phyloP scores from a whole-genome alignment of 2,797 vertebrate species.

The Malacoraja senta region DNA sequence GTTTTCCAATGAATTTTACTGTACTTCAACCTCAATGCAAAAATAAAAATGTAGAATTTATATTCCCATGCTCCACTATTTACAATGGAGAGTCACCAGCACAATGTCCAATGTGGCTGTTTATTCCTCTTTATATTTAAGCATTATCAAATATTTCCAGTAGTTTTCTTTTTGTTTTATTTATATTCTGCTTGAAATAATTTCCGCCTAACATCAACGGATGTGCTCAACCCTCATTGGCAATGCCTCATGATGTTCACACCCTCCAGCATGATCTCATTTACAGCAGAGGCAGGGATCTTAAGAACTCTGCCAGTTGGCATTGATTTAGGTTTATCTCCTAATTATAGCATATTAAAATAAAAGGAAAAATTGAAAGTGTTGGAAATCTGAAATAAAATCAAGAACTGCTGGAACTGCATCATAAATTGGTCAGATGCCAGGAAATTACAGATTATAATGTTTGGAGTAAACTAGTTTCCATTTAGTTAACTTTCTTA shows the following conservation, averaged over 20 bases:
- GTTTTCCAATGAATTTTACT: no score
- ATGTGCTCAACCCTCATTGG: neutral
- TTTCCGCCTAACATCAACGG: neutral
- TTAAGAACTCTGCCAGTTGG: neutral
- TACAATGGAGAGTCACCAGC: neutral
- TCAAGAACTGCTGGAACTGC: neutral
- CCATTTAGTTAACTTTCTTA: neutral
- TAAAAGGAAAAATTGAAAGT: neutral
- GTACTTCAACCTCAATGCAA: no score
- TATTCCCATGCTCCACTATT: neutral
- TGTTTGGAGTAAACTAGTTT: conserved; percentile 1
- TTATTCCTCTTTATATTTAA: neutral
- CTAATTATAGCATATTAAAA: neutral
- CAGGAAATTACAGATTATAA: neutral
- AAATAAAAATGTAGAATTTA: no score
- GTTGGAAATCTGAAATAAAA: conserved; percentile 5
- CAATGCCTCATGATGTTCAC: neutral
- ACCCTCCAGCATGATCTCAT: neutral
- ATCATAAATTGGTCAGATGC: neutral
- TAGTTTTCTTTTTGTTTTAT: neutral
- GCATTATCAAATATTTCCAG: neutral
- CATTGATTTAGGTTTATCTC: neutral
- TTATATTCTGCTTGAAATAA: neutral
- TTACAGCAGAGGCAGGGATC: neutral
- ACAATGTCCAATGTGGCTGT: neutral